phyloP scores from a whole-genome alignment of 2,888 invertebrate genomes.

The Mimumesa dahlbomi region DNA sequence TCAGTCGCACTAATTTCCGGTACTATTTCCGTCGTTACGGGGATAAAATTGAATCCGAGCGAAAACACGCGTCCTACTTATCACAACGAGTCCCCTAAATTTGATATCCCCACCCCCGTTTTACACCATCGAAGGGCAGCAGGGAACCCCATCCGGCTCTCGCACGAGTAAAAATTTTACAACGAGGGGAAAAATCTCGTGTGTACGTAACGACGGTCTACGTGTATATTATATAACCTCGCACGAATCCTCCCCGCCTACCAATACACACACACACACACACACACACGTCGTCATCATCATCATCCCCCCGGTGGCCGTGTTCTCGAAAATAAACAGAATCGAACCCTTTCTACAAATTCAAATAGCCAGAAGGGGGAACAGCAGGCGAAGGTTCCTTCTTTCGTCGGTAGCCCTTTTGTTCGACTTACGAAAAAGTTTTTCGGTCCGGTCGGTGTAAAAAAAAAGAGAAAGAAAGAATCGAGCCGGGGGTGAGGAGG shows the following conservation, averaged over 20 bases:
- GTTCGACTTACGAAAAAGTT: conserved; percentile 61
- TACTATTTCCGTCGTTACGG: too few species aligned
- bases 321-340: conserved; percentile 75
- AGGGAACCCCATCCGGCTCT: conserved; percentile 39
- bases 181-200: conserved; percentile 54
- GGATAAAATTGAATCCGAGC: too few species aligned
- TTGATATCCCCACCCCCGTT: conserved; percentile 35
- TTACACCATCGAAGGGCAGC: conserved; percentile 25
- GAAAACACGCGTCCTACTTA: conserved; percentile 53
- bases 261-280: conserved; percentile 48
- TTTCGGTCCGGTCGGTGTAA: conserved; percentile 11
- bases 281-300: conserved; percentile 6
- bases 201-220: conserved; percentile 60
- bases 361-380: conserved; percentile 69
- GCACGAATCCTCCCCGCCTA: not conserved
- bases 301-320: conserved; percentile 41
- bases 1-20: too few species aligned
- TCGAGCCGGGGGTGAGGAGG: conserved; percentile 10
- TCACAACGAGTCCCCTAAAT: conserved; percentile 33
- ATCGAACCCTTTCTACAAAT: conserved; percentile 76
- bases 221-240: not conserved
- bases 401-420: conserved; percentile 43
- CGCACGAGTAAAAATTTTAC: conserved; percentile 60
- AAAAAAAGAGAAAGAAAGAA: conserved; percentile 1
- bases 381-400: conserved; percentile 40